These are phyloP conservation scores for Pogonomyrmex barbatus DNA, from an alignment of 1,140 invertebrate species.

Conservation along the genomic window DNA sequence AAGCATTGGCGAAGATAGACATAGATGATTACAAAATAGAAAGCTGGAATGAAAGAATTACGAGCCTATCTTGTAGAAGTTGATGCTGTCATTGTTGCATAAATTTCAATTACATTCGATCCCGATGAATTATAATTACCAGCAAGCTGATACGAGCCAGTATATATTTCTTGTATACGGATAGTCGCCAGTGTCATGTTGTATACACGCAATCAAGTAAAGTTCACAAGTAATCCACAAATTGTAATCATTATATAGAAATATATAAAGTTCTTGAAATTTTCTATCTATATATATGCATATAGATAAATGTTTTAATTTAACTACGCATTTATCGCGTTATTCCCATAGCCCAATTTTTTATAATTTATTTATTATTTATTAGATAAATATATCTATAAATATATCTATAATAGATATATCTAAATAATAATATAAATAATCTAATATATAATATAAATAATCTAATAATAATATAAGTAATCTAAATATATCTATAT, in stretches of 20 bases:
- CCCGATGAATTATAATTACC: slow-evolving; percentile 65
- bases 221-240: neutral
- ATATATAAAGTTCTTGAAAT: too few relatives aligned
- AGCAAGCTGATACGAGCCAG: slow-evolving; percentile 71
- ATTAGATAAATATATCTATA: too few relatives aligned
- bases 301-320: too few relatives aligned
- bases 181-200: slow-evolving; percentile 90
- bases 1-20: slow-evolving; percentile 78
- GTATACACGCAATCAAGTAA: slow-evolving; percentile 87
- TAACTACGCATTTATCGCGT: too few relatives aligned
- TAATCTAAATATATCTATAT: neutral
- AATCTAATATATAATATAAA: too few relatives aligned
- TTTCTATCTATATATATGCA: too few relatives aligned
- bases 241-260: neutral
- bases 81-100: slow-evolving; percentile 90
- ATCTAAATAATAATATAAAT: too few relatives aligned
- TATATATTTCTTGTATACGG: slow-evolving; percentile 84
- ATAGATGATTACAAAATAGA: slow-evolving; percentile 75
- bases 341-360: too few relatives aligned
- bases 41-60: slow-evolving; percentile 86
- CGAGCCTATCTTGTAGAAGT: slow-evolving; percentile 88
- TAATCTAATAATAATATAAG: too few relatives aligned
- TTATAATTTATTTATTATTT: too few relatives aligned
- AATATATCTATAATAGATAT: too few relatives aligned
- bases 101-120: slow-evolving; percentile 86